A percentile compares a stretch with the other conserved stretches of the same genome.
Evolutionary conservation across 2,113 vertebrate species (phyloP).

Genomic region (Chaetodon trifascialis): DNA sequence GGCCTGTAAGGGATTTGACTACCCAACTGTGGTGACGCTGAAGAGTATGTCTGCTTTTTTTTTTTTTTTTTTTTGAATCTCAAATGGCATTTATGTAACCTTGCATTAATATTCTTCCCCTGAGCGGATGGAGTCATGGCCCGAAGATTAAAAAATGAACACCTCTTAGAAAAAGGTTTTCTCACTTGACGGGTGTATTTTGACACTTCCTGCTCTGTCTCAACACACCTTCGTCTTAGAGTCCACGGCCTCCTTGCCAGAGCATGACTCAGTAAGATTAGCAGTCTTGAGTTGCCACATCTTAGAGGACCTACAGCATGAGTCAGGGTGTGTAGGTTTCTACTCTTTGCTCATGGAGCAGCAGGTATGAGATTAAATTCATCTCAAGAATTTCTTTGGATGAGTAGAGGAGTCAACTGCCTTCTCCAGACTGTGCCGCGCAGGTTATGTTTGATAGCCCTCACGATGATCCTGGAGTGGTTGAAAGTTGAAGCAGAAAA

Average conservation of each 20-base stretch:
- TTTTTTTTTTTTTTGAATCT: neutral
- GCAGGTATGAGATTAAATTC: neutral
- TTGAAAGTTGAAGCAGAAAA: constrained; percentile 25
- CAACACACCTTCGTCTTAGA: constrained; percentile 3
- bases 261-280: constrained; percentile 36
- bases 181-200: neutral
- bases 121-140: neutral
- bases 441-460: constrained; percentile 19
- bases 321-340: constrained; percentile 46
- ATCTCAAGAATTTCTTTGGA: neutral
- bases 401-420: neutral
- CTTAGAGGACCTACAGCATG: constrained; percentile 9
- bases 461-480: constrained; percentile 6
- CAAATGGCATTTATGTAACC: neutral
- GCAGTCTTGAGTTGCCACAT: constrained; percentile 16
- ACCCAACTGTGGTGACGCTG: neutral
- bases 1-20: neutral
- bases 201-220: neutral
- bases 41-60: neutral
- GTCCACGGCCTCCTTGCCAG: constrained; percentile 8
- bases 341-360: constrained; percentile 23
- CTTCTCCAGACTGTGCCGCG: neutral
- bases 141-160: neutral
- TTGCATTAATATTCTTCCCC: constrained; percentile 4
- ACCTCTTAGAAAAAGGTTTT: neutral